Conservation (phyloP, 2,797 vertebrate species). For the Saxicola maurus region DNA sequence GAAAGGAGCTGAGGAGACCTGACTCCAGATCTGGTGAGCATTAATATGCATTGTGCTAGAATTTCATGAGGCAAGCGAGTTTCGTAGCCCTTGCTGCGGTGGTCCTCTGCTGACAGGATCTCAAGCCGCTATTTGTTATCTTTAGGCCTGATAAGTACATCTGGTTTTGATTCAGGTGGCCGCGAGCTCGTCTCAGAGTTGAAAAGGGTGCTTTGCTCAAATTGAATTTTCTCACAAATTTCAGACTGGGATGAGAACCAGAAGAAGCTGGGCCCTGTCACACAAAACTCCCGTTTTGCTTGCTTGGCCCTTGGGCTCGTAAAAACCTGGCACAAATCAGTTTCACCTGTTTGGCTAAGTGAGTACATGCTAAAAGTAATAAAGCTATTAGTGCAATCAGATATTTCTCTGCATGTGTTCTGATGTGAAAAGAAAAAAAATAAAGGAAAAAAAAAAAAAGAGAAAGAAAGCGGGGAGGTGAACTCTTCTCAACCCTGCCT, state of each 20-base stretch:
- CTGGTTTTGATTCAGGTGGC: constrained; percentile 97
- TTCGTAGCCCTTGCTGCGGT: constrained; percentile 80
- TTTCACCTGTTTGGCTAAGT: constrained; percentile 89
- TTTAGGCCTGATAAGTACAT: constrained; percentile 93
- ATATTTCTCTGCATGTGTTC: constrained; percentile 72
- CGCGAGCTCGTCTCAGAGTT: constrained; percentile 83
- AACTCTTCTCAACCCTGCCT: constrained; percentile 78
- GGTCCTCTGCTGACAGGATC: constrained; percentile 86
- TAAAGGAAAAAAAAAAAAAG: background rate
- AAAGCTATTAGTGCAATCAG: constrained; percentile 76
- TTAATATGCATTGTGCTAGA: constrained; percentile 71
- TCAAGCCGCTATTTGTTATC: constrained; percentile 91
- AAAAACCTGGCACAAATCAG: constrained; percentile 83
- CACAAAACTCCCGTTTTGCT: constrained; percentile 72
- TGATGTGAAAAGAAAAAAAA: constrained; percentile 48
- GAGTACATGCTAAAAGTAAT: constrained; percentile 81
- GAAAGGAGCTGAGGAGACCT: constrained; percentile 4
- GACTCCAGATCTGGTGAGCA: constrained; percentile 67
- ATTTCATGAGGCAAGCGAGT: constrained; percentile 70
- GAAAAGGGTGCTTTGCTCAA: constrained; percentile 78
- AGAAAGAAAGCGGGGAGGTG: constrained; percentile 16
- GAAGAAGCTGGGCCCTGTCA: constrained; percentile 75
- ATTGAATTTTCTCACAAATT: constrained; percentile 96
- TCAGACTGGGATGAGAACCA: constrained; percentile 82
- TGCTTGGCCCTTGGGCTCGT: constrained; percentile 74